Base-by-base conservation (phyloP, 2,888 invertebrate genomes). In the Callinectes sapidus region DNA sequence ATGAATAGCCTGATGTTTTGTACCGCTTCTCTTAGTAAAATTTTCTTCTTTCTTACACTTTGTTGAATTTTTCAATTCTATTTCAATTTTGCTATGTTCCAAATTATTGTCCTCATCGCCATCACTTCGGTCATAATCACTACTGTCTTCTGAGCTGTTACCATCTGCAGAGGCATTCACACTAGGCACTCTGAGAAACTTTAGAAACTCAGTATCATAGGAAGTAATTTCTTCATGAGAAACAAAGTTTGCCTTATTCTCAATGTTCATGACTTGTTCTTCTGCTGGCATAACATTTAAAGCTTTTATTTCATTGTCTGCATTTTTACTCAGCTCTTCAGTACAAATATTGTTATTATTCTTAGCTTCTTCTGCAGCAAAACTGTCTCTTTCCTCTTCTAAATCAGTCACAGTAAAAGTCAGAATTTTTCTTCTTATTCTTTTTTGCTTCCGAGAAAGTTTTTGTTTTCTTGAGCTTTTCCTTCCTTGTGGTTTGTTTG, bases 321-420 rank as follows among this genome's bases (percentile, higher is more conserved):
- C 81, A 35, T 35, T 81, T 81, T 8, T 35, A 81, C 13, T 35
- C 16, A 35, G 35, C 32, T 61, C 18, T 14, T 35, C 14, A 39
- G 10, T 87, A 48, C 18, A 1, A 2, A 1, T 87, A 10, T 32
- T 32, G 13, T 35, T 18, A 35, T 28, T 14, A 18, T 61, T 88
- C 54, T 48, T 54, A 87, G 8, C n/a, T 18, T 54, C 54, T 87
- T 42, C 8, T 54, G n/a, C 23, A 87, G 42, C 10, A 0, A 48
- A 48, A 2, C 10, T 48, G 48, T 48, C 48, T 48, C 48, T 48
- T 10, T 8, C 0, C 10, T 48, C 35, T 23, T 61, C n/a, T n/a
- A 90, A 32, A 28, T 90, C 55, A 39, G 86, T 90, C 14, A 90
- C 86, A 8, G 61, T 61, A 61, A 90, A 90, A 61, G 32, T 86